Base-by-base conservation (phyloP, 2,113 vertebrate species). In the Hylia prasina region DNA sequence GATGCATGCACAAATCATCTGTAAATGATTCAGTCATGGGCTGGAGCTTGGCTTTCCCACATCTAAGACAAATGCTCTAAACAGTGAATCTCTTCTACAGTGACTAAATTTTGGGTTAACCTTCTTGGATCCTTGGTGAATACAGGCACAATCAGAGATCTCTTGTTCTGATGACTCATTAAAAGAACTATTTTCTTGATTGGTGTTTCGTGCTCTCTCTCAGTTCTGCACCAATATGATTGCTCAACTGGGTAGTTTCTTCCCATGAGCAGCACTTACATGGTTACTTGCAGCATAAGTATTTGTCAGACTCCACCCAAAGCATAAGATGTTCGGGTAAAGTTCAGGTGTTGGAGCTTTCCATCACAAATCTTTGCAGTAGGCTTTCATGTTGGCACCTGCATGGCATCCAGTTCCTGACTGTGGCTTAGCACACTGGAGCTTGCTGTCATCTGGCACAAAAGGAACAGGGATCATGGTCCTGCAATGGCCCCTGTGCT, bases 361-460 rank as follows among this genome's bases (percentile, higher is more conserved):
- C 31, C 2, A 1, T n/a, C 40, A 30, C 33, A 56, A 28, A 57
- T 60, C 39, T 58, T 94, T 63, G 10, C 61, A 64, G 6, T 0
- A 79, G 25, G 37, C 18, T 68, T 87, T 83, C 12, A 1, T 40
- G 25, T 16, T 35, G 15, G 7, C 1, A 0, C 30, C 23, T 45
- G 30, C 20, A 33, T 0, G 0, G 47, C 1, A 0, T 39, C 50
- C 25, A 25, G 35, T 8, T 84, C 54, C 77, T 5, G 0, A 7
- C 47, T 47, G 30, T 1, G 2, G 33, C 35, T 78, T 25, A 50
- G 54, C 11, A 11, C 15, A 19, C 6, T 0, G 2, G 33, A 33
- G 7, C 33, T 4, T 1, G 28, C 28, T 64, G 13, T 64, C 4
- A 0, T 33, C 33, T 64, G 60, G 63, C 15, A 39, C 31, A 22